Evolutionary conservation across 2,113 vertebrate species (phyloP).

Genomic region (Pseudopipra pipra): DNA sequence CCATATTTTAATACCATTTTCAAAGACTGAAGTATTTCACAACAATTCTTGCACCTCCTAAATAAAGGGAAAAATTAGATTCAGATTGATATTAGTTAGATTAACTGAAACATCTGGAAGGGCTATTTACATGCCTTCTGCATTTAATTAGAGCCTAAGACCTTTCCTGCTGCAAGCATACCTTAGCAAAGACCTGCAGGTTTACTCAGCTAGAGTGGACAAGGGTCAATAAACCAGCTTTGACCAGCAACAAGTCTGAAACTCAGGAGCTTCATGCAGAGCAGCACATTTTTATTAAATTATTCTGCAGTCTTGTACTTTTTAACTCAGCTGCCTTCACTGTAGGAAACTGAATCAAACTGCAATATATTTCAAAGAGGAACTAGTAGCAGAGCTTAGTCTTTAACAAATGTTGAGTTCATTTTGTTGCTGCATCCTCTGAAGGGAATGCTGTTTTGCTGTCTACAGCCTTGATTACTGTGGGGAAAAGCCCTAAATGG

Average conservation of each 20-base stretch:
- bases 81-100: background rate
- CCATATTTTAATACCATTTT: background rate
- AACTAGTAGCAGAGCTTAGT: background rate
- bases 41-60: background rate
- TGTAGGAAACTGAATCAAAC: background rate
- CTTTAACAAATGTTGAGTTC: background rate
- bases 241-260: background rate
- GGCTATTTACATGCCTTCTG: background rate
- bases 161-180: background rate
- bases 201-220: background rate
- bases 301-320: background rate
- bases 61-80: background rate
- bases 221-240: background rate
- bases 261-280: background rate
- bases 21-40: background rate
- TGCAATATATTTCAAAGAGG: background rate
- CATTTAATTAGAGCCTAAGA: background rate
- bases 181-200: background rate
- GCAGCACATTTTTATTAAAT: background rate
- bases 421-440: background rate
- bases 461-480: slow-evolving; percentile 42
- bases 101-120: background rate
- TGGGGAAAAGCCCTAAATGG: slow-evolving; percentile 41
- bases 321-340: background rate
- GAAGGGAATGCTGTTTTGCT: slow-evolving; percentile 28